Percentiles rank a stretch among this genome's conserved stretches.
These are phyloP conservation scores for Acheta domesticus DNA, from an alignment of 2,888 invertebrate species.

Conservation along the genomic window DNA sequence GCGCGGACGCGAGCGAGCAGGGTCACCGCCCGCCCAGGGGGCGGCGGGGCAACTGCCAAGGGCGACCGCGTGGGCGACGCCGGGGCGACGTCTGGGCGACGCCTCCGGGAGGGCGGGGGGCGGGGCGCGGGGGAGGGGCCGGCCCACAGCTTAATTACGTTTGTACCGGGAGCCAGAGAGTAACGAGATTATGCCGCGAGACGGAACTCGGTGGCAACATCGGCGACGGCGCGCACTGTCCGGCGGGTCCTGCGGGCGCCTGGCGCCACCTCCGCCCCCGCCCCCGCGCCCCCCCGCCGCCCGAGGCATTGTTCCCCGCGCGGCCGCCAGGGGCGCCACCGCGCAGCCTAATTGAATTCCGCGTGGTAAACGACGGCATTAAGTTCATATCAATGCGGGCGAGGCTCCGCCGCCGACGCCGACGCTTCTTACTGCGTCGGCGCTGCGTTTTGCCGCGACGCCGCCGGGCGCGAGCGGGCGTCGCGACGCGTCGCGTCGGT, in stretches of 20 bases:
- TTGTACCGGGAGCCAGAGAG: conserved; percentile 18
- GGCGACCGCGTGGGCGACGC: too few species aligned
- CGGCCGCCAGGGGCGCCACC: conserved; percentile 5
- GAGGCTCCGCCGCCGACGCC: too few species aligned
- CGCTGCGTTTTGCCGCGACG: not conserved
- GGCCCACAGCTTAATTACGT: not conserved
- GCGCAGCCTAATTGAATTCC: not conserved
- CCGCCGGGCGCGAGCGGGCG: not conserved
- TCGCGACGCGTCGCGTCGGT: not conserved
- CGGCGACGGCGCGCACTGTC: not conserved
- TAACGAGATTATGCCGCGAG: conserved; percentile 4
- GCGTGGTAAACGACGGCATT: not conserved
- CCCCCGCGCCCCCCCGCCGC: not conserved
- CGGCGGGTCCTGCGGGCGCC: not conserved
- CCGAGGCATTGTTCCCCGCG: not conserved
- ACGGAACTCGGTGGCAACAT: not conserved
- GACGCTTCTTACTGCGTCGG: not conserved
- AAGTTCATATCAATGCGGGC: not conserved
- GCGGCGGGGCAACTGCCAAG: too few species aligned
- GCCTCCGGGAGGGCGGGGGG: too few species aligned
- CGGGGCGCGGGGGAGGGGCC: too few species aligned
- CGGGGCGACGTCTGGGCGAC: too few species aligned
- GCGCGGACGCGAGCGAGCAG: too few species aligned
- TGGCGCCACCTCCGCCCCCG: not conserved
- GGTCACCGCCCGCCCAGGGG: too few species aligned